Evolutionary conservation across 1,140 invertebrate species (phyloP).

Genomic region (Achroia grisella): DNA sequence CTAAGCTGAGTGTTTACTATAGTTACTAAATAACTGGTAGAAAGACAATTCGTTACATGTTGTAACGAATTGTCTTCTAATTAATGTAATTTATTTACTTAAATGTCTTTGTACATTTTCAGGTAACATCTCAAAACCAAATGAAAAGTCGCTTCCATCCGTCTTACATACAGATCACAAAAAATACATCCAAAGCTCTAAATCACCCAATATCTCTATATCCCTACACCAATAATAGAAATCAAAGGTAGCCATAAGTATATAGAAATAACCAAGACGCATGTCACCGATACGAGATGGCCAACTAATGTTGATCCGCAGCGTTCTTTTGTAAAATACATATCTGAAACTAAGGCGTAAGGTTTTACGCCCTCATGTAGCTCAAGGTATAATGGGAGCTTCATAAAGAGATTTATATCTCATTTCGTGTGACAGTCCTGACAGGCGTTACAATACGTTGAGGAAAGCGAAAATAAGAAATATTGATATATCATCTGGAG

Average conservation of each 20-base stretch:
- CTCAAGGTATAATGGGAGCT: slow-evolving; percentile 5
- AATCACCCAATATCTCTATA: too few species aligned
- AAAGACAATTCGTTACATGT: too few species aligned
- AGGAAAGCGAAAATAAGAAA: slow-evolving; percentile 11
- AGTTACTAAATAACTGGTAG: too few species aligned
- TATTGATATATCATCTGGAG: slow-evolving; percentile 4
- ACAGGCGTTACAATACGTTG: slow-evolving; percentile 9
- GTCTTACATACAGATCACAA: too few species aligned
- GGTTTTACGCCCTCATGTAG: neutral
- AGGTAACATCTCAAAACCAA: too few species aligned
- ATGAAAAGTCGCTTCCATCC: too few species aligned
- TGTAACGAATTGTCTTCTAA: too few species aligned
- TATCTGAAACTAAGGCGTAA: neutral
- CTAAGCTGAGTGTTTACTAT: too few species aligned
- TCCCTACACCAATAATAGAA: neutral
- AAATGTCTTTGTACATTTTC: too few species aligned
- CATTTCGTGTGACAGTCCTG: slow-evolving; percentile 16
- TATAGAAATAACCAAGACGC: slow-evolving; percentile 1
- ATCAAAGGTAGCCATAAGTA: slow-evolving; percentile 5
- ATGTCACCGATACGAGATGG: slow-evolving; percentile 7
- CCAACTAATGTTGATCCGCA: neutral
- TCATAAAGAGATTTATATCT: slow-evolving; percentile 16
- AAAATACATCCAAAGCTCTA: too few species aligned
- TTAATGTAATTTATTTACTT: too few species aligned
- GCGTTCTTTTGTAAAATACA: neutral